These are phyloP conservation scores for Mongoloraphidia duomilia DNA, from an alignment of 2,888 invertebrate species.

Conservation along the genomic window DNA sequence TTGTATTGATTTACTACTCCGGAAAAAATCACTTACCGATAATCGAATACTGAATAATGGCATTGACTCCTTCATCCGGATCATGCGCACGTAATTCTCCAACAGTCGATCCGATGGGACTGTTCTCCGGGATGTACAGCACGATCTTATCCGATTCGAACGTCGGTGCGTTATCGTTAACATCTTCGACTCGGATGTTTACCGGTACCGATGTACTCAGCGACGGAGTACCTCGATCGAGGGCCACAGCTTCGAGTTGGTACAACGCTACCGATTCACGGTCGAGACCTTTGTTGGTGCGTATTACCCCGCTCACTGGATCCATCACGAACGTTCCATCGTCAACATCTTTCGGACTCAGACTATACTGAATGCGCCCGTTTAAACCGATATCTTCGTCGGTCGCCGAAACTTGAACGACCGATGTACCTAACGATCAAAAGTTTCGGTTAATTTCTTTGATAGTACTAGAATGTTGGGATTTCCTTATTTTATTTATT, in stretches of 20 bases:
- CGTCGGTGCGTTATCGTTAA: slow-evolving; percentile 81
- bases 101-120: slow-evolving; percentile 88
- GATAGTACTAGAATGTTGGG: no score
- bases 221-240: slow-evolving; percentile 66
- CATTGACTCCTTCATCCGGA: slow-evolving; percentile 85
- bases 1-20: neutral
- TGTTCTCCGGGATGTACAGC: slow-evolving; percentile 86
- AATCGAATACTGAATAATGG: slow-evolving; percentile 85
- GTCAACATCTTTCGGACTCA: slow-evolving; percentile 57
- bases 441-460: no score
- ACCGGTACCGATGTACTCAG: slow-evolving; percentile 45
- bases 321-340: slow-evolving; percentile 89
- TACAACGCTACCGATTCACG: slow-evolving; percentile 80
- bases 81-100: slow-evolving; percentile 82
- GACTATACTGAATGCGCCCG: slow-evolving; percentile 68
- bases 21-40: slow-evolving; percentile 42
- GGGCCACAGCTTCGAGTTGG: slow-evolving; percentile 71
- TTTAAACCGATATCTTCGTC: slow-evolving; percentile 80
- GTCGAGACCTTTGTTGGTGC: slow-evolving; percentile 81
- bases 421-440: slow-evolving; percentile 43
- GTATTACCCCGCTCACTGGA: slow-evolving; percentile 78
- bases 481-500: no score
- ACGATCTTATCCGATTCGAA: slow-evolving; percentile 80
- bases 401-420: slow-evolving; percentile 62
- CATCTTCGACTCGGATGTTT: slow-evolving; percentile 70